Base-by-base conservation (phyloP, 1,140 invertebrate genomes). In the Diprion similis region DNA sequence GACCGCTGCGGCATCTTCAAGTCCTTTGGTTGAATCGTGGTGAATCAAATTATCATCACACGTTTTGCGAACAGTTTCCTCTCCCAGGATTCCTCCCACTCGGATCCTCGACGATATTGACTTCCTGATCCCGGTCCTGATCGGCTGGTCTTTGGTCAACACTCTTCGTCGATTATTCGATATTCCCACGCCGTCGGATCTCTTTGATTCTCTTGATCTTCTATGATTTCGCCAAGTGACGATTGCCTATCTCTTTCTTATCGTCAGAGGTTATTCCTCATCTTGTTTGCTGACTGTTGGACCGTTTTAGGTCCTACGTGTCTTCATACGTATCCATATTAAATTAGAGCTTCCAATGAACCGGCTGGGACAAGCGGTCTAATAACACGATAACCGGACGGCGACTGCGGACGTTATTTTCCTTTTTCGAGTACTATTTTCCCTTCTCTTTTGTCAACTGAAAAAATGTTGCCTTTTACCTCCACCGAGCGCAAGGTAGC, bases 1-100 rank as follows among this genome's bases (percentile, higher is more conserved):
- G 95, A 96, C 78, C 95, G 90, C 87, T 96, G 95, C 77, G 95
- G 94, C 90, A 94, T 92, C 69, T 87, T 86, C 69, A 77, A 71
- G 66, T 76, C 68, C 71, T 81, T 76, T 66, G 78, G 64, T 67
- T 77, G 66, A 74, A 78, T 79, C 45, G n/a, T 78, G 67, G 64
- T 45, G 6, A 4, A 37, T 80, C 70, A 78, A 66, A 78, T 76
- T 73, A 75, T 72, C 78, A 81, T 80, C 37, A 73, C 77, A 17
- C 46, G 15, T 48, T 7, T 13, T 13, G 46, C 19, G 6, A 48
- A 48, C 13, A 4, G 9, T 59, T 59, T 13, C 51, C 51, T 59
- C 51, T 8, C 51, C n/a, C n/a, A n/a, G 24, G 24, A 37, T 37
- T 37, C 6, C 24, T 37, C 24, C 2, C 2, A 37, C 24, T 37